Percentiles rank a stretch among this genome's conserved stretches.
These are phyloP conservation scores for Heliocidaris tuberculata DNA, from an alignment of 35 echinoderm and acorn worm genomes.

Conservation along the genomic window DNA sequence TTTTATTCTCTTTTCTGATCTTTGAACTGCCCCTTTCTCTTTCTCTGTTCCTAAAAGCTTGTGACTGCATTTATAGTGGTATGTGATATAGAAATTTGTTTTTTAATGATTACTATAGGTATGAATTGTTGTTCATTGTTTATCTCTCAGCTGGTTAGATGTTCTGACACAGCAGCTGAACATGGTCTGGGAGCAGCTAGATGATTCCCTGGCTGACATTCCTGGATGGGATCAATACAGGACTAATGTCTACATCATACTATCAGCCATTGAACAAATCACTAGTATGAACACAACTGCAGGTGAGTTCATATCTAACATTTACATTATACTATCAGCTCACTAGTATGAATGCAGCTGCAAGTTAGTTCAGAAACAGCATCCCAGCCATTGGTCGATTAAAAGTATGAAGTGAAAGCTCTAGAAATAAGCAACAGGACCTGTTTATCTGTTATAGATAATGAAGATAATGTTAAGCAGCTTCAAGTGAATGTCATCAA, in stretches of 20 bases:
- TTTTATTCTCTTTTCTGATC: too few species aligned
- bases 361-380: background rate
- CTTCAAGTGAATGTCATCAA: too few species aligned
- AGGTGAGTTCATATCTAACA: background rate
- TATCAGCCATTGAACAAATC: conserved; percentile 6
- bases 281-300: background rate
- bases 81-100: too few species aligned
- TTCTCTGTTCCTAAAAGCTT: too few species aligned
- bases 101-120: background rate
- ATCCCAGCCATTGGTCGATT: too few species aligned
- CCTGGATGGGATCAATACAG: conserved; percentile 14
- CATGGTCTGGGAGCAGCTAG: background rate
- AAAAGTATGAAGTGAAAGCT: too few species aligned
- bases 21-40: too few species aligned
- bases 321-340: background rate
- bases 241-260: background rate
- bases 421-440: too few species aligned
- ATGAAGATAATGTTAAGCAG: too few species aligned
- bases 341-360: background rate
- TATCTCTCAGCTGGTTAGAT: background rate
- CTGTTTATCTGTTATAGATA: too few species aligned
- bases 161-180: background rate
- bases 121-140: background rate
- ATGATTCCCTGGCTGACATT: background rate
- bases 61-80: too few species aligned